Percentiles rank a stretch among this genome's conserved stretches.
Evolutionary conservation across 2,888 invertebrate genomes (phyloP).

Genomic region (Limnephilus lunatus): DNA sequence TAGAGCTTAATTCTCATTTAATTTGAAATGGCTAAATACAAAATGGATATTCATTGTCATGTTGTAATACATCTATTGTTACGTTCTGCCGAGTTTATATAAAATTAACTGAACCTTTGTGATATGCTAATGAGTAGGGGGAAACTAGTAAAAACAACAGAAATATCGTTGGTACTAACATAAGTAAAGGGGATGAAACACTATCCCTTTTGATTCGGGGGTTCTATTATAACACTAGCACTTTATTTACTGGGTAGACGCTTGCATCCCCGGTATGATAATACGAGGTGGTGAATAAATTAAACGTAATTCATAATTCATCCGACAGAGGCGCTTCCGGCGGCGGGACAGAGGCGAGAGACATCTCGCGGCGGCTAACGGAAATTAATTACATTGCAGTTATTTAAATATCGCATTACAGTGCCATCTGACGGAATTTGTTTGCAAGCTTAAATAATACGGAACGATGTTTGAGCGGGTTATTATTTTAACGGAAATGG

Average conservation of each 20-base stretch:
- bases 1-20: neutral
- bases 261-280: slow-evolving; percentile 41
- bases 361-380: slow-evolving; percentile 54
- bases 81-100: neutral
- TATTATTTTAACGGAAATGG: neutral
- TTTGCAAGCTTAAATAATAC: slow-evolving; percentile 1
- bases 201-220: neutral
- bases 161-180: neutral
- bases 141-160: neutral
- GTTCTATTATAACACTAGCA: neutral
- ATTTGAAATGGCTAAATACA: neutral
- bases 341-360: slow-evolving; percentile 50
- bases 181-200: neutral
- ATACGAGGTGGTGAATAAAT: slow-evolving; percentile 63
- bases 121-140: neutral
- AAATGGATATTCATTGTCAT: slow-evolving; percentile 2
- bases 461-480: neutral
- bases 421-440: slow-evolving; percentile 42
- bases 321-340: slow-evolving; percentile 51
- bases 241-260: neutral
- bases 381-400: slow-evolving; percentile 57
- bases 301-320: slow-evolving; percentile 65
- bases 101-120: neutral
- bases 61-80: neutral
- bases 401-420: slow-evolving; percentile 47